These are phyloP conservation scores for Nothura maculosa DNA, from an alignment of 2,797 vertebrate genomes.

Conservation along the genomic window DNA sequence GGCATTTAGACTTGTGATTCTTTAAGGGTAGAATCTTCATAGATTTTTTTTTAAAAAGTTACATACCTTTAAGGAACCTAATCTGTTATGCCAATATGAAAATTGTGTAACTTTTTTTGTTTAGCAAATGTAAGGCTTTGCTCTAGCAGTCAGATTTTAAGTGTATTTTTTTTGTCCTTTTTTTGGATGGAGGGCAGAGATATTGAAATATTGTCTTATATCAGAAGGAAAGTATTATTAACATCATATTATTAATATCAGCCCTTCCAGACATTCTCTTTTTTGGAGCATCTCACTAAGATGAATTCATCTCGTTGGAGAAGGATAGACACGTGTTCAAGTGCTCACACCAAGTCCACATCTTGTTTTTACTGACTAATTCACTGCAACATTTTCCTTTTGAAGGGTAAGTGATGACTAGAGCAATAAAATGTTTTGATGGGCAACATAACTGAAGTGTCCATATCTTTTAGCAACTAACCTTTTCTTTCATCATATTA, in stretches of 20 bases:
- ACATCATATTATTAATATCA: background rate
- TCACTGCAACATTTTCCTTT: background rate
- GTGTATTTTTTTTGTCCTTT: background rate
- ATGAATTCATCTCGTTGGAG: background rate
- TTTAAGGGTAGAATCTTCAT: background rate
- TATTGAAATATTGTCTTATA: background rate
- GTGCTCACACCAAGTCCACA: background rate
- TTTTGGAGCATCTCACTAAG: background rate
- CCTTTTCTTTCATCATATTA: background rate
- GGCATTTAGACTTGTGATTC: background rate
- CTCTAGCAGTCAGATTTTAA: background rate
- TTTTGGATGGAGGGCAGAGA: background rate
- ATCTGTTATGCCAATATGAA: background rate
- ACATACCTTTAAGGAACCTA: background rate
- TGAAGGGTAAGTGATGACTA: background rate
- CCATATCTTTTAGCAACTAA: background rate
- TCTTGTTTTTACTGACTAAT: background rate
- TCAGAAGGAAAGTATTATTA: background rate
- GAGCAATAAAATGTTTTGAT: background rate
- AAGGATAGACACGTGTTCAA: background rate
- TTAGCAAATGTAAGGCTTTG: background rate
- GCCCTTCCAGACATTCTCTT: background rate
- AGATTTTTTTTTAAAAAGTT: background rate
- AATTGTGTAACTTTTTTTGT: background rate
- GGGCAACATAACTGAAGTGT: background rate